Conservation (phyloP, 2,888 invertebrate species). For the Spodoptera picta region DNA sequence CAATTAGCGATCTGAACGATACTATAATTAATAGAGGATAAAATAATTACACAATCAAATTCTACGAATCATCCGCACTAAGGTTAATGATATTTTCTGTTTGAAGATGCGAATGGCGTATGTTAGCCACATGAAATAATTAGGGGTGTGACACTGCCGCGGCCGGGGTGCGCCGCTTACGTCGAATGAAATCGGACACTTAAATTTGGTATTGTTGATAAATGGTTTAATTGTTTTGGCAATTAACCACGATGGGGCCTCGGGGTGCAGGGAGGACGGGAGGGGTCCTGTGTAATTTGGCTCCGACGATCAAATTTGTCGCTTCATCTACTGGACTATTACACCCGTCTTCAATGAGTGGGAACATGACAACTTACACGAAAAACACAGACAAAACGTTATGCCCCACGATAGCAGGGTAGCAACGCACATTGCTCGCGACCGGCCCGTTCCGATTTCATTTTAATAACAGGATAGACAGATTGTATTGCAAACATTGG, state of each 20-base stretch:
- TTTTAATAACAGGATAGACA: conserved; percentile 58
- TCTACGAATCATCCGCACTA: conserved; percentile 49
- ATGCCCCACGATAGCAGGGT: conserved; percentile 12
- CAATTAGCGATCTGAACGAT: conserved; percentile 10
- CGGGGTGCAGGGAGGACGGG: conserved; percentile 41
- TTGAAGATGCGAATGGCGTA: conserved; percentile 47
- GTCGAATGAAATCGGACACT: conserved; percentile 66
- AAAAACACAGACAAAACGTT: not conserved
- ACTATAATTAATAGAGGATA: conserved; percentile 35
- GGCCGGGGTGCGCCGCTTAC: conserved; percentile 56
- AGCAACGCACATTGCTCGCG: not conserved
- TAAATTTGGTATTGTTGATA: conserved; percentile 74
- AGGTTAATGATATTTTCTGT: conserved; percentile 54
- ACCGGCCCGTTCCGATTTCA: conserved; percentile 38
- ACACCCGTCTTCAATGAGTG: conserved; percentile 21
- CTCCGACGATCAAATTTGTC: conserved; percentile 44
- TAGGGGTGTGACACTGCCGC: conserved; percentile 44
- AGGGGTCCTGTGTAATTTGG: conserved; percentile 45
- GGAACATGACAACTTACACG: not conserved
- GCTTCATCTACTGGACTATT: conserved; percentile 45
- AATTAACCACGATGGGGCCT: conserved; percentile 68
- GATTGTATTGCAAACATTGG: conserved; percentile 54
- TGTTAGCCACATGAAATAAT: conserved; percentile 48
- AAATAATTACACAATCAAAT: conserved; percentile 47
- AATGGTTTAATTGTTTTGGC: conserved; percentile 84